Base-by-base conservation (phyloP, 2,888 invertebrate species). In the Cosmia trapezina region DNA sequence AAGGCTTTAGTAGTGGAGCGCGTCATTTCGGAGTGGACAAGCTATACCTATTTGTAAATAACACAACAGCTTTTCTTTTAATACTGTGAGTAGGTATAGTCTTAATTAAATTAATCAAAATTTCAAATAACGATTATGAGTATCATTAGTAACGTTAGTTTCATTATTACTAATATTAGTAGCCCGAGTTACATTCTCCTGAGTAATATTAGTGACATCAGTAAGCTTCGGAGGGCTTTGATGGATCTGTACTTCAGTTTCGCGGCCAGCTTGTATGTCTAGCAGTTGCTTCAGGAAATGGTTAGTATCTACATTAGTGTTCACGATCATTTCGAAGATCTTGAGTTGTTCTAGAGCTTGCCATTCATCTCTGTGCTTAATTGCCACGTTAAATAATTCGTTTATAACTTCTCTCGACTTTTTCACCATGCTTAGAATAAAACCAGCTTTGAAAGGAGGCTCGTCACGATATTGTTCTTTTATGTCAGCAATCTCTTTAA, bases 321-420 rank as follows among this genome's bases (percentile, higher is more conserved):
- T 94, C 1, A 95, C 91, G 2, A 95, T 93, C 9, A 94, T 80
- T 80, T 95, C 95, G 68, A 94, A 95, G 8, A 95, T 91, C 72
- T 94, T 95, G 70, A 95, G 78, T 83, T 95, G 94, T 77, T 95
- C 95, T 54, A 95, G 70, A 11, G 93, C 92, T 74, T 91, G 93
- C 93, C 94, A 95, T 73, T 94, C 91, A 4, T 93, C 92, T 72
- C 92, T 91, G 56, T 95, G 94, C 67, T 92, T 94, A 17, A 95
- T 88, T 0, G 95, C 95, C 0, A 95, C 90, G 61, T 94, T 95
- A 70, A 95, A 95, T 53, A 95, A 80, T 74, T 95, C 95, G 53
- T 92, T 93, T 62, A 95, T 60, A 19, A 93, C 89, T 56, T 93
- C 92, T 67, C 93, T 90, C 0, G 93, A 91, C 70, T 94, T 94